Percentiles rank a stretch among this genome's conserved stretches.
Evolutionary conservation across 2,888 invertebrate genomes (phyloP).

Genomic region (Drosophila colorata): DNA sequence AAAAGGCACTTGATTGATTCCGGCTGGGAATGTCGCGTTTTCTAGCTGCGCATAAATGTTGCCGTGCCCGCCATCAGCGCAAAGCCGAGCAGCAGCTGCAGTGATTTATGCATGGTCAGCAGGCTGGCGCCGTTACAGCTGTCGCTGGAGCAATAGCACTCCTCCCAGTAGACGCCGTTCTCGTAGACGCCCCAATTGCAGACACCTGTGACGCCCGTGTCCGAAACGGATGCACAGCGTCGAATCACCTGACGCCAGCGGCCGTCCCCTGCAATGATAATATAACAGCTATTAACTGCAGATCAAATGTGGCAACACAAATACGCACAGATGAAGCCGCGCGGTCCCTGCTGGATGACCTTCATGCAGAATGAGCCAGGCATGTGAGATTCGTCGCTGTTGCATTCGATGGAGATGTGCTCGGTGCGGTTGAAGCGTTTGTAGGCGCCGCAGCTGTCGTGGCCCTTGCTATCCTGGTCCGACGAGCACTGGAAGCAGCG

Average conservation of each 20-base stretch:
- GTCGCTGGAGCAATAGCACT: conserved; percentile 97
- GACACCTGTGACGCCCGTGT: conserved; percentile 96
- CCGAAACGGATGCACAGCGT: conserved; percentile 95
- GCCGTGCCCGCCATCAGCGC: conserved; percentile 45
- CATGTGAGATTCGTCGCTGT: conserved; percentile 96
- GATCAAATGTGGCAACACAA: too few species aligned
- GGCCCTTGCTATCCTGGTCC: conserved; percentile 90
- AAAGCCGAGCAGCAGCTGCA: conserved; percentile 58
- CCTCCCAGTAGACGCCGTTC: conserved; percentile 98
- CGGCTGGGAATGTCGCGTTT: background rate
- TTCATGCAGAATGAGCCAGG: conserved; percentile 99
- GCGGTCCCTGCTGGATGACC: conserved; percentile 96
- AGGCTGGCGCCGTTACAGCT: conserved; percentile 89
- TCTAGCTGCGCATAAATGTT: conserved; percentile 54
- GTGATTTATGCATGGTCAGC: conserved; percentile 39
- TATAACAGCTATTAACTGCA: background rate
- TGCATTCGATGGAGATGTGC: conserved; percentile 96
- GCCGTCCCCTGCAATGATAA: conserved; percentile 92
- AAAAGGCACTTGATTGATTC: conserved; percentile 60
- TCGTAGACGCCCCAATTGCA: conserved; percentile 98
- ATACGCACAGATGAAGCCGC: conserved; percentile 96
- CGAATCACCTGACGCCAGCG: conserved; percentile 96
- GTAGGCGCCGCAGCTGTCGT: conserved; percentile 96
- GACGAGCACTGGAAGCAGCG: conserved; percentile 98
- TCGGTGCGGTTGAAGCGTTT: conserved; percentile 92